phyloP scores from a whole-genome alignment of 2,888 invertebrate genomes.

The Cryptophagus acutangulus region DNA sequence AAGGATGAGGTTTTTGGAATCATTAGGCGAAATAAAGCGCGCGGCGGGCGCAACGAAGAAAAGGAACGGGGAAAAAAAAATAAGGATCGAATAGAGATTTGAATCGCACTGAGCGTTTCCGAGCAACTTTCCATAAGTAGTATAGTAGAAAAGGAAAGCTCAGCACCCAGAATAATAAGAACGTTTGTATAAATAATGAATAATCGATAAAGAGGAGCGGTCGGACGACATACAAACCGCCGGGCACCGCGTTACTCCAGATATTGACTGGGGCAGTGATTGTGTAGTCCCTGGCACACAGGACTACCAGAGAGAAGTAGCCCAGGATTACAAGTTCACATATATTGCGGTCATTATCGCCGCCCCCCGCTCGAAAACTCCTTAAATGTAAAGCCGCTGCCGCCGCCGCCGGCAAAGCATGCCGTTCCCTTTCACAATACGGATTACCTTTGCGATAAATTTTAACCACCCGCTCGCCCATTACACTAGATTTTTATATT shows the following conservation, averaged over 20 bases:
- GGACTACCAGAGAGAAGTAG: constrained; percentile 24
- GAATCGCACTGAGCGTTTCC: constrained; percentile 14
- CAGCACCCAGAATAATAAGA: constrained; percentile 46
- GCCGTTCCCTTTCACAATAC: background rate
- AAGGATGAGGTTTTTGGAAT: constrained; percentile 11
- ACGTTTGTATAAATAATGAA: constrained; percentile 50
- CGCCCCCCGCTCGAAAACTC: constrained; percentile 10
- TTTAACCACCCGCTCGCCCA: background rate
- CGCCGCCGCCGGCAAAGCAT: background rate
- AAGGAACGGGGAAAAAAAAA: constrained; percentile 15
- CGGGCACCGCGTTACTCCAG: constrained; percentile 48
- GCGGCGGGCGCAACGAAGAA: constrained; percentile 1
- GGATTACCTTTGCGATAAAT: constrained; percentile 6
- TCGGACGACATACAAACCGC: constrained; percentile 27
- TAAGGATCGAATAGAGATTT: constrained; percentile 10
- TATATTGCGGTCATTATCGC: constrained; percentile 31
- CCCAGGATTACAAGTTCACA: constrained; percentile 30
- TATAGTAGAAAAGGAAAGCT: constrained; percentile 43
- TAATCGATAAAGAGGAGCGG: constrained; percentile 47
- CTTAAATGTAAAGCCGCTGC: constrained; percentile 4
- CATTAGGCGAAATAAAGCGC: constrained; percentile 16
- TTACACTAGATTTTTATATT: too few relatives aligned
- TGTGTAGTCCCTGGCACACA: constrained; percentile 44
- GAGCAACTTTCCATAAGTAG: constrained; percentile 35
- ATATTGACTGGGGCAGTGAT: constrained; percentile 46